Conservation (phyloP, 2,797 vertebrate genomes). For the Arnoldichthys spilopterus region DNA sequence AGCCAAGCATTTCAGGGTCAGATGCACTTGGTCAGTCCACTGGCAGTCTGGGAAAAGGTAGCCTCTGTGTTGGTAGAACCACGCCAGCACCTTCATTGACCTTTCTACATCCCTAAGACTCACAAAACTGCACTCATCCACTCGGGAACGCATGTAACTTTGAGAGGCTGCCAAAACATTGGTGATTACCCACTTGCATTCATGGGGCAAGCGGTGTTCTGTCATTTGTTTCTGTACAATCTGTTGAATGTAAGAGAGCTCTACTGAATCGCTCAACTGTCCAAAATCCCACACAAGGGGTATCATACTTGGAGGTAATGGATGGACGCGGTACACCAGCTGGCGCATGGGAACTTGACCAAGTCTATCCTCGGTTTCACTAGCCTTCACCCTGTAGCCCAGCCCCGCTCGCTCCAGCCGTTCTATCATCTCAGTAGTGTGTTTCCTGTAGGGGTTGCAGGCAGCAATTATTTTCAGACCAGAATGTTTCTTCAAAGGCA, state of each 20-base stretch:
- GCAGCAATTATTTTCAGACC: conserved; percentile 82
- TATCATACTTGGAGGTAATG: conserved; percentile 81
- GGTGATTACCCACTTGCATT: conserved; percentile 65
- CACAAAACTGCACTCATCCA: conserved; percentile 81
- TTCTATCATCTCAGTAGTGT: conserved; percentile 75
- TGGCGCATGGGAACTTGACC: conserved; percentile 82
- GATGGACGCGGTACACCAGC: conserved; percentile 84
- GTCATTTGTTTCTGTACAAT: conserved; percentile 74
- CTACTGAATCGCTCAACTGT: conserved; percentile 77
- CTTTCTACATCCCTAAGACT: conserved; percentile 84
- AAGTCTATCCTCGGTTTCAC: conserved; percentile 78
- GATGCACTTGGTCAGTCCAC: not conserved
- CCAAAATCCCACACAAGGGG: conserved; percentile 86
- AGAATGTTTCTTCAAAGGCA: conserved; percentile 62
- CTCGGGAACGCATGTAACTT: conserved; percentile 71
- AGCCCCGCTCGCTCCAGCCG: conserved; percentile 80
- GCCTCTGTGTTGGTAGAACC: conserved; percentile 74
- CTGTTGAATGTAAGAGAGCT: conserved; percentile 77
- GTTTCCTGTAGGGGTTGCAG: conserved; percentile 84
- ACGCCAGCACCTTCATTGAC: conserved; percentile 78
- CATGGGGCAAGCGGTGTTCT: conserved; percentile 59
- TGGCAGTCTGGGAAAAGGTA: conserved; percentile 60
- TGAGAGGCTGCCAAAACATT: conserved; percentile 76
- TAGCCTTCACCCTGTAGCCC: conserved; percentile 80
- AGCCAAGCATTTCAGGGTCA: conserved; percentile 72